Conservation (phyloP, 2,113 vertebrate species). For the Odobenus rosmarus region DNA sequence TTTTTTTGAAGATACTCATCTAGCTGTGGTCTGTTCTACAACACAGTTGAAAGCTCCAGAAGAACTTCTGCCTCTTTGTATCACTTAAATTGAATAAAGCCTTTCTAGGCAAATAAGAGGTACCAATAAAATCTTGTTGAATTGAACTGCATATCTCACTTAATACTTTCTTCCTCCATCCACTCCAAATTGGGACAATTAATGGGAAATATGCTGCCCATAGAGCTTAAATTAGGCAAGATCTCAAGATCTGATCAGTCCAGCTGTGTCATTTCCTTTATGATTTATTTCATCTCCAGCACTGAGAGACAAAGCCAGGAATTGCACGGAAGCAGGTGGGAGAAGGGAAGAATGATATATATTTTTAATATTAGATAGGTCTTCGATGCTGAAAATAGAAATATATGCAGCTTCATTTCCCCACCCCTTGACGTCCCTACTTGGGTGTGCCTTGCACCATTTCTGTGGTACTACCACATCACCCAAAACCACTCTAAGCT, state of each 20-base stretch:
- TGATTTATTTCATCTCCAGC: slow-evolving; percentile 47
- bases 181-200: neutral
- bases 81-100: slow-evolving; percentile 39
- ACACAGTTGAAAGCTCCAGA: neutral
- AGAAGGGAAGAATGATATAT: neutral
- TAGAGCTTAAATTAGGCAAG: slow-evolving; percentile 50
- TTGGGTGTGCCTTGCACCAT: neutral
- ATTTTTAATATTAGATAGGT: neutral
- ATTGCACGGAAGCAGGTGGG: neutral
- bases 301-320: neutral
- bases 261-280: neutral
- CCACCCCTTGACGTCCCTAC: accelerated
- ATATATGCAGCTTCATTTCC: neutral
- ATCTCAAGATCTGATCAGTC: neutral
- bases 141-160: neutral
- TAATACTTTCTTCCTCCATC: neutral
- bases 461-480: neutral
- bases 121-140: neutral
- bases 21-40: neutral
- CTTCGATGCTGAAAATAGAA: neutral
- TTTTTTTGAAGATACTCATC: neutral
- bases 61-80: neutral
- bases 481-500: neutral
- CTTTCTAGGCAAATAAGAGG: neutral
- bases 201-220: neutral